Conservation (phyloP, 2,113 vertebrate genomes). For the Corvus cornix region DNA sequence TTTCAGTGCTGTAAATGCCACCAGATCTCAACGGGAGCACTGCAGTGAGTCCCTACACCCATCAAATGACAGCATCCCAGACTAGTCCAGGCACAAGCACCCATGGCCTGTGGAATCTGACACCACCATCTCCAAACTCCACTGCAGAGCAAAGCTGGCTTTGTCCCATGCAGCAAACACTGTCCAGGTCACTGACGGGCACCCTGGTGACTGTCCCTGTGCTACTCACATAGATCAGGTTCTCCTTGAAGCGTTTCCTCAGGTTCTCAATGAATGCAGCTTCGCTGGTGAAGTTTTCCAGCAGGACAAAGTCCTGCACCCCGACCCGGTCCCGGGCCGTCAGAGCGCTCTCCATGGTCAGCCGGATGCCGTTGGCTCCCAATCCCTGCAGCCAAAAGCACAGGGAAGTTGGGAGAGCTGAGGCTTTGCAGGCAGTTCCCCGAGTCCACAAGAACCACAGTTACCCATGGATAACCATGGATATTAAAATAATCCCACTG, state of each 20-base stretch:
- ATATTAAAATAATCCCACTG: background rate
- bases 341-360: slow-evolving; percentile 96
- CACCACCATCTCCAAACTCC: background rate
- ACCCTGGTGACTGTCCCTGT: background rate
- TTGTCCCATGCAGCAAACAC: rapidly evolving
- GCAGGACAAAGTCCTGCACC: slow-evolving; percentile 96
- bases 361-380: slow-evolving; percentile 86
- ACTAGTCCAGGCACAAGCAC: background rate
- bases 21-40: background rate
- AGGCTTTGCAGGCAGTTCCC: background rate
- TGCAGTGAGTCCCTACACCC: background rate
- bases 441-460: background rate
- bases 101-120: rapidly evolving
- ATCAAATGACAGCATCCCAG: background rate
- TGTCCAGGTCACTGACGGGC: background rate
- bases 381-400: slow-evolving; percentile 74
- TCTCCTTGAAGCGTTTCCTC: slow-evolving; percentile 94
- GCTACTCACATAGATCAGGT: slow-evolving; percentile 92
- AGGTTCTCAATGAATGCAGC: slow-evolving; percentile 96
- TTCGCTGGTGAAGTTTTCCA: slow-evolving; percentile 97
- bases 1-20: background rate
- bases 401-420: background rate
- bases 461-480: background rate
- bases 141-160: rapidly evolving
- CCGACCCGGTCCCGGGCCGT: slow-evolving; percentile 96